A percentile compares a stretch with the other conserved stretches of the same genome.
Evolutionary conservation across 2,888 invertebrate genomes (phyloP).

Genomic region (Venusia cambrica): DNA sequence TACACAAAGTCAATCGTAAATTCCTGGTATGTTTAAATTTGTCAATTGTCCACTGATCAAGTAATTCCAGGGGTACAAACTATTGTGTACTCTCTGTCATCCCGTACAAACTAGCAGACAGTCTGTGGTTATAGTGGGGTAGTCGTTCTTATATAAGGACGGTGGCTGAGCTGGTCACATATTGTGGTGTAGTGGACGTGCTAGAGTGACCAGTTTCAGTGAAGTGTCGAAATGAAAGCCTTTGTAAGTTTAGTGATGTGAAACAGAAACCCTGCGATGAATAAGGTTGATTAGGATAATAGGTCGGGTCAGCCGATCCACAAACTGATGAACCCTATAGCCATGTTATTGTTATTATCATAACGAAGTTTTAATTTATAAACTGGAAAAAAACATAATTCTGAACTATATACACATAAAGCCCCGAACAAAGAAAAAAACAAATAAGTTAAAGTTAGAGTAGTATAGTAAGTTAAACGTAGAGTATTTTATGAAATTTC

Average conservation of each 20-base stretch:
- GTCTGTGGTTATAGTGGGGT: constrained; percentile 50
- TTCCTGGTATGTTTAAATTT: constrained; percentile 30
- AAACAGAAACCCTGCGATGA: too few relatives aligned
- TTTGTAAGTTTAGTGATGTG: constrained; percentile 59
- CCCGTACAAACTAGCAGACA: constrained; percentile 10
- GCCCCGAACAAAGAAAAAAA: too few relatives aligned
- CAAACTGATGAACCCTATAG: too few relatives aligned
- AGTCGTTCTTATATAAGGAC: constrained; percentile 58
- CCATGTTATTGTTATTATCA: too few relatives aligned
- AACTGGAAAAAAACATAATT: too few relatives aligned
- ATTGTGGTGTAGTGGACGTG: constrained; percentile 45
- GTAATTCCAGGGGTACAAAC: constrained; percentile 10
- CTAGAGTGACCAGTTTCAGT: constrained; percentile 38
- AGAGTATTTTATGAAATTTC: too few relatives aligned
- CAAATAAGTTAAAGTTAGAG: too few relatives aligned
- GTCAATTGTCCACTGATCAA: constrained; percentile 26
- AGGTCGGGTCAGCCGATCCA: constrained; percentile 8
- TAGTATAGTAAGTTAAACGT: too few relatives aligned
- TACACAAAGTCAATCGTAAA: constrained; percentile 28
- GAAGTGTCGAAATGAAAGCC: constrained; percentile 57
- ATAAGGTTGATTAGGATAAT: constrained; percentile 19
- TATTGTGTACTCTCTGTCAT: constrained; percentile 30
- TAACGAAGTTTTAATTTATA: too few relatives aligned
- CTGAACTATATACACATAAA: neutral
- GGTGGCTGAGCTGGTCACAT: constrained; percentile 40